A percentile compares a stretch with the other conserved stretches of the same genome.
phyloP scores from a whole-genome alignment of 2,888 invertebrate genomes.

The Meganola albula region DNA sequence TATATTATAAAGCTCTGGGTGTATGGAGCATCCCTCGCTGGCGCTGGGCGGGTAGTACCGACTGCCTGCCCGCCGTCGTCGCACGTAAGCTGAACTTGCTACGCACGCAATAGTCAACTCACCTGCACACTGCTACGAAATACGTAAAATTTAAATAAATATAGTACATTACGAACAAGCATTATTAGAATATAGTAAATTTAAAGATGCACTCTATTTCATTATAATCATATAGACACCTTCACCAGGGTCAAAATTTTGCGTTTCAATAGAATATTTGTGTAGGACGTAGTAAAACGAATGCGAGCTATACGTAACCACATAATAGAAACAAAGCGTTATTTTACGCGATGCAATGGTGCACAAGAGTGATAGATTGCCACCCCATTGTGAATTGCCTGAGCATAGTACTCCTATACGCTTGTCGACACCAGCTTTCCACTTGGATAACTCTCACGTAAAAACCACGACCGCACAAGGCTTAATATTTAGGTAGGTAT shows the following conservation, averaged over 20 bases:
- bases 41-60: conserved; percentile 50
- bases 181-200: neutral
- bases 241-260: too few species aligned
- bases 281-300: too few species aligned
- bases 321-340: conserved; percentile 10
- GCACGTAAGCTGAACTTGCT: conserved; percentile 68
- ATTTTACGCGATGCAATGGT: conserved; percentile 20
- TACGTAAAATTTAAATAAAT: conserved; percentile 1
- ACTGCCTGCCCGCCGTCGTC: conserved; percentile 59
- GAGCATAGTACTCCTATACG: neutral
- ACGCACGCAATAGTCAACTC: conserved; percentile 60
- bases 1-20: conserved; percentile 60
- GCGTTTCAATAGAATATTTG: too few species aligned
- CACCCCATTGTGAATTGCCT: conserved; percentile 10
- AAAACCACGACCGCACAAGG: too few species aligned
- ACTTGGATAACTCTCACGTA: conserved; percentile 23
- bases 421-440: conserved; percentile 9
- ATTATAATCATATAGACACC: too few species aligned
- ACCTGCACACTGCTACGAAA: too few species aligned
- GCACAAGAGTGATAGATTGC: conserved; percentile 21
- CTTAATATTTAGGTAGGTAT: too few species aligned
- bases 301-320: conserved; percentile 6
- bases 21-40: conserved; percentile 48
- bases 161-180: neutral
- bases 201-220: neutral